These are phyloP conservation scores for Blastomussa wellsi DNA, from an alignment of 92 coral and sea anemone genomes.

Conservation along the genomic window DNA sequence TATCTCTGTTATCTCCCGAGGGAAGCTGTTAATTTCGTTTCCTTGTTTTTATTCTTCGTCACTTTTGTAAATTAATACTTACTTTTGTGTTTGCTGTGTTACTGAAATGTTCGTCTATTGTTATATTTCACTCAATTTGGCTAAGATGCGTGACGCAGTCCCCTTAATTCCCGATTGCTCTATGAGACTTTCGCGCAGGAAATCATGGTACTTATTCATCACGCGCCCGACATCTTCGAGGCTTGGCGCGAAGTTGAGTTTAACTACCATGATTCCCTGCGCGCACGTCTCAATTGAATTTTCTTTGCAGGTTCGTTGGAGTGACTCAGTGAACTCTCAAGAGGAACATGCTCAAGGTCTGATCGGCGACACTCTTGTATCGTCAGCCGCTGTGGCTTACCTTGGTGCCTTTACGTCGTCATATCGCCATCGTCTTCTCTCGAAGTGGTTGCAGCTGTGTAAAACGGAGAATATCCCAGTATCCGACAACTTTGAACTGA, in stretches of 20 bases:
- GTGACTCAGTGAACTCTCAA: constrained; percentile 64
- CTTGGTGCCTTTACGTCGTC: constrained; percentile 87
- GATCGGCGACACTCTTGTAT: constrained; percentile 84
- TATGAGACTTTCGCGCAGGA: too few relatives aligned
- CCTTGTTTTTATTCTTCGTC: not conserved
- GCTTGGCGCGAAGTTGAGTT: too few relatives aligned
- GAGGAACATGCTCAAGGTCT: constrained; percentile 65
- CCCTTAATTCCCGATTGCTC: not conserved
- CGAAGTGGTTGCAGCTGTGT: constrained; percentile 81
- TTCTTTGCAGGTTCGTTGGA: constrained; percentile 81
- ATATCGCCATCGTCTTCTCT: constrained; percentile 70
- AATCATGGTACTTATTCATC: too few relatives aligned
- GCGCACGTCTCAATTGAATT: not conserved
- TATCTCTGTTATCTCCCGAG: too few relatives aligned
- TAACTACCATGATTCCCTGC: too few relatives aligned
- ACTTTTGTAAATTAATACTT: too few relatives aligned
- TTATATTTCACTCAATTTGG: not conserved
- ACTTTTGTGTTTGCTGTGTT: not conserved
- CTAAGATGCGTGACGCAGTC: not conserved
- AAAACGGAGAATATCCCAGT: constrained; percentile 67
- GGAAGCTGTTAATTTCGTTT: too few relatives aligned
- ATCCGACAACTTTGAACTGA: constrained; percentile 80
- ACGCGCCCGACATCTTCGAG: too few relatives aligned
- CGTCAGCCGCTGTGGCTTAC: constrained; percentile 86
- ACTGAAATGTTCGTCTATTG: too few relatives aligned